Evolutionary conservation across 2,888 invertebrate genomes (phyloP).

Genomic region (Hypena proboscidalis): DNA sequence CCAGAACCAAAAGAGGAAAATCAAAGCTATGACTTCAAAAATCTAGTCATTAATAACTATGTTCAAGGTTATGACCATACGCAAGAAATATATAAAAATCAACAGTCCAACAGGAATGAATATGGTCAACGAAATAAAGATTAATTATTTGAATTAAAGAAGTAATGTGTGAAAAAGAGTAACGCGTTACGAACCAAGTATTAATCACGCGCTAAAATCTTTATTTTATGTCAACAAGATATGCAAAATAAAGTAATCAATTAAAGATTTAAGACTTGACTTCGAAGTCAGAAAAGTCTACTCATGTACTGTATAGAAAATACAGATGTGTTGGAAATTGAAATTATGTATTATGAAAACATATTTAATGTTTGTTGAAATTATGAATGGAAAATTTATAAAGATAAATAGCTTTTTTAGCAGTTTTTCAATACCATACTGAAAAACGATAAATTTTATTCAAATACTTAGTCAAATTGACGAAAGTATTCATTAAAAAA

Average conservation of each 20-base stretch:
- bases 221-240: too few species aligned
- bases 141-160: slow-evolving; percentile 52
- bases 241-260: too few species aligned
- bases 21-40: slow-evolving; percentile 64
- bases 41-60: slow-evolving; percentile 59
- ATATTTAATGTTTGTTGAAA: background rate
- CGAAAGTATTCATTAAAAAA: too few species aligned
- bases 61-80: slow-evolving; percentile 46
- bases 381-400: background rate
- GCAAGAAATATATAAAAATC: slow-evolving; percentile 45
- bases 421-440: background rate
- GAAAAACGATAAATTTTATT: background rate
- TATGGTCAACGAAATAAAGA: slow-evolving; percentile 38
- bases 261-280: too few species aligned
- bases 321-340: too few species aligned
- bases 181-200: too few species aligned
- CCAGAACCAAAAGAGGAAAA: slow-evolving; percentile 32
- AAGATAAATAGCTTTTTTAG: background rate
- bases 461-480: too few species aligned
- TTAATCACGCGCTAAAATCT: too few species aligned
- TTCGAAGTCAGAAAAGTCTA: too few species aligned
- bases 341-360: too few species aligned
- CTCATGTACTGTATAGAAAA: too few species aligned
- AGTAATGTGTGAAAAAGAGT: too few species aligned
- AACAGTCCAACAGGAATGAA: slow-evolving; percentile 40